These are phyloP conservation scores for Alouatta palliata DNA, from an alignment of 2,113 vertebrate species.

Conservation along the genomic window DNA sequence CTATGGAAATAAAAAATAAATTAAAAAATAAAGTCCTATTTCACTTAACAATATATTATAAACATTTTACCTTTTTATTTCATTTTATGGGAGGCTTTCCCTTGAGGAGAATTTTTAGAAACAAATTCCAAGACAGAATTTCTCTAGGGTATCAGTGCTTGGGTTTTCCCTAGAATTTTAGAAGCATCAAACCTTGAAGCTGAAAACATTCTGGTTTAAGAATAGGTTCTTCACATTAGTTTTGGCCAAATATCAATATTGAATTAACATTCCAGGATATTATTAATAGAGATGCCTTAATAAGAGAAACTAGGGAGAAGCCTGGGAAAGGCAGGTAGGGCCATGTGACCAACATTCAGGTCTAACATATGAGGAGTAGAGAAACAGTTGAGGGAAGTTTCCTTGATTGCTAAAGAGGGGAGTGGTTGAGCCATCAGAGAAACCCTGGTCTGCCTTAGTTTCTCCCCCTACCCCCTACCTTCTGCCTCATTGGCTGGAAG, in stretches of 20 bases:
- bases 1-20: too few species aligned
- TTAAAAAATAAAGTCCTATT: not conserved
- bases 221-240: not conserved
- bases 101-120: not conserved
- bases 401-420: not conserved
- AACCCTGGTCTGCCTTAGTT: not conserved
- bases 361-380: not conserved
- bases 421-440: not conserved
- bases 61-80: not conserved
- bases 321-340: not conserved
- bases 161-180: not conserved
- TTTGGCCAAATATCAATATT: not conserved
- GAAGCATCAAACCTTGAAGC: not conserved
- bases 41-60: not conserved
- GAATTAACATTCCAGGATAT: not conserved
- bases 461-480: not conserved
- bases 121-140: not conserved
- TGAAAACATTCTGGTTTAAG: not conserved
- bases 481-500: not conserved
- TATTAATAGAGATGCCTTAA: not conserved
- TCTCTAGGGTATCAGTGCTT: not conserved
- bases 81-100: not conserved
- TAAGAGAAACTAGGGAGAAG: not conserved
- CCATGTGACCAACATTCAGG: not conserved
- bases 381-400: not conserved